phyloP scores from a whole-genome alignment of 2,888 invertebrate genomes.

The Microctonus hyperodae region DNA sequence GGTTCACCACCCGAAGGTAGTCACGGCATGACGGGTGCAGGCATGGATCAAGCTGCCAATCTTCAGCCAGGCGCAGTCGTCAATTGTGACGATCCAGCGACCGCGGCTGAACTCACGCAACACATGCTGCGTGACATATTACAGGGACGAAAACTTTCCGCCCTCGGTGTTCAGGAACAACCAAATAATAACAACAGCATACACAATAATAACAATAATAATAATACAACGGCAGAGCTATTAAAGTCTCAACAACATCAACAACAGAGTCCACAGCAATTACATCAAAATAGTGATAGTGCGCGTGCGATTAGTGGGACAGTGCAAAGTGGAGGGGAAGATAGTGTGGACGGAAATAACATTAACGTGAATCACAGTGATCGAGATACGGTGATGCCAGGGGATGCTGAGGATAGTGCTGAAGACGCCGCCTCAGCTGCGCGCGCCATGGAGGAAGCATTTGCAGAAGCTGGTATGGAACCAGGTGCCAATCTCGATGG shows the following conservation, averaged over 20 bases:
- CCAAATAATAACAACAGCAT: constrained; percentile 65
- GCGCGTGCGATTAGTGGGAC: constrained; percentile 58
- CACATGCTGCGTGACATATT: constrained; percentile 90
- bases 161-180: constrained; percentile 76
- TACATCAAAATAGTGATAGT: constrained; percentile 58
- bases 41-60: constrained; percentile 61
- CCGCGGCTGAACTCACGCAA: constrained; percentile 71
- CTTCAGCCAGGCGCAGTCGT: constrained; percentile 65
- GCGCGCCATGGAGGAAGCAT: constrained; percentile 68
- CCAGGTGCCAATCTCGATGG: constrained; percentile 62
- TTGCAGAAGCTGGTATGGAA: constrained; percentile 70
- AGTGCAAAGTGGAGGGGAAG: constrained; percentile 62
- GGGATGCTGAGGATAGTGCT: constrained; percentile 61
- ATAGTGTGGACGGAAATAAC: constrained; percentile 59
- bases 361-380: constrained; percentile 56
- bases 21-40: constrained; percentile 64
- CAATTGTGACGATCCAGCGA: constrained; percentile 67
- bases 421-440: constrained; percentile 63
- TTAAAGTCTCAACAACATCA: constrained; percentile 66
- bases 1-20: constrained; percentile 65
- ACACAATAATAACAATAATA: constrained; percentile 65
- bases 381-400: constrained; percentile 60
- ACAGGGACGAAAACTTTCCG: constrained; percentile 86
- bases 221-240: constrained; percentile 63
- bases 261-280: constrained; percentile 50